Conservation (phyloP, 2,113 vertebrate species). For the Halcyon malimbica region DNA sequence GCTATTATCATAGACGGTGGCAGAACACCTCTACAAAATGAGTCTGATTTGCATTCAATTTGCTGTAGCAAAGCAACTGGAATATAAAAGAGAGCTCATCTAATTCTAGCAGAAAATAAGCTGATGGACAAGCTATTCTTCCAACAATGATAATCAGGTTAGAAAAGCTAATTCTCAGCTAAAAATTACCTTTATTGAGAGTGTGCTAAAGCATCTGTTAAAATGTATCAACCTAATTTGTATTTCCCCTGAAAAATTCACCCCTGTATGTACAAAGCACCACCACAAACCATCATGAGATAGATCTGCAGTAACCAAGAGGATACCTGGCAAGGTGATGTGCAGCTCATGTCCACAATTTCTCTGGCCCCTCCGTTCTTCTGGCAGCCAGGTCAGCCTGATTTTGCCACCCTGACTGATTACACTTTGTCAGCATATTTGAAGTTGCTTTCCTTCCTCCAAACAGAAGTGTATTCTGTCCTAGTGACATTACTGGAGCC, state of each 20-base stretch:
- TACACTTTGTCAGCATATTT: neutral
- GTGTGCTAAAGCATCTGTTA: neutral
- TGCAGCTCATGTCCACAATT: neutral
- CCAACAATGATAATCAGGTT: neutral
- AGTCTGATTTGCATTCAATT: neutral
- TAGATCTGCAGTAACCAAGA: neutral
- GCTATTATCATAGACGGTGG: neutral
- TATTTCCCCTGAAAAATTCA: neutral
- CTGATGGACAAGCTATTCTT: neutral
- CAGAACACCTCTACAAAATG: neutral
- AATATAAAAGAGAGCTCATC: neutral
- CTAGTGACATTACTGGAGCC: neutral
- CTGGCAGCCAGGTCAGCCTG: neutral
- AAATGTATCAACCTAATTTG: neutral
- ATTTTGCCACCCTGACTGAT: neutral
- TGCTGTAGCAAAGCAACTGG: neutral
- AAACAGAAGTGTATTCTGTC: neutral
- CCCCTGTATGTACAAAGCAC: neutral
- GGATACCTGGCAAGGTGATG: neutral
- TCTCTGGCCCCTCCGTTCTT: neutral
- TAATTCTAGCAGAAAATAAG: slow-evolving; percentile 19
- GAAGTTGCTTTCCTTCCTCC: neutral
- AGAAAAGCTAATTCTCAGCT: neutral
- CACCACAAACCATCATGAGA: neutral
- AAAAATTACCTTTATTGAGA: neutral